A percentile compares a stretch with the other conserved stretches of the same genome.
Conservation (phyloP, 2,113 vertebrate species). For the Pseudonaja textilis region DNA sequence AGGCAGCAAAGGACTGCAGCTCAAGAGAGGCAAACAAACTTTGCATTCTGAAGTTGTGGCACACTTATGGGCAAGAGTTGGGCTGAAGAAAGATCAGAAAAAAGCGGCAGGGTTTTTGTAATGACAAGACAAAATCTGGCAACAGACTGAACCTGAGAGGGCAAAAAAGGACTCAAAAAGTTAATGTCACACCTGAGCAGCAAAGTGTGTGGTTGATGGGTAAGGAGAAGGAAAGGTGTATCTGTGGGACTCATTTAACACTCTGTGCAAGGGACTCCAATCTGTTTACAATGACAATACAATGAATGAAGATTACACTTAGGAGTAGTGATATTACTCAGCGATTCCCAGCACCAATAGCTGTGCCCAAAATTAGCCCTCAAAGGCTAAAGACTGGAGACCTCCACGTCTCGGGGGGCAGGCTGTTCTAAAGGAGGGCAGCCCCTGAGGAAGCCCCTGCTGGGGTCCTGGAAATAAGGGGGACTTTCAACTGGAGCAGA, state of each 20-base stretch:
- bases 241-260: not conserved
- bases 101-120: not conserved
- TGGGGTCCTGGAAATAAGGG: not conserved
- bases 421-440: not conserved
- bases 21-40: not conserved
- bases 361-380: not conserved
- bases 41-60: not conserved
- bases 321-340: not conserved
- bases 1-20: not conserved
- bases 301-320: not conserved
- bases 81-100: not conserved
- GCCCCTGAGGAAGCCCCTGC: not conserved
- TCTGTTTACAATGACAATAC: not conserved
- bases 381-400: not conserved
- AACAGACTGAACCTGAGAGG: not conserved
- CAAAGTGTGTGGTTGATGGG: not conserved
- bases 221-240: not conserved
- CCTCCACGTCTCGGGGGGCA: not conserved
- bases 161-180: not conserved
- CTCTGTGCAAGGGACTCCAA: not conserved
- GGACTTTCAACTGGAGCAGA: not conserved
- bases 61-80: not conserved
- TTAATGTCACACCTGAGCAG: not conserved
- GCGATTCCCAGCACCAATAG: not conserved
- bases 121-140: not conserved